These are phyloP conservation scores for Potorous gilbertii DNA, from an alignment of 2,797 vertebrate species.

Conservation along the genomic window DNA sequence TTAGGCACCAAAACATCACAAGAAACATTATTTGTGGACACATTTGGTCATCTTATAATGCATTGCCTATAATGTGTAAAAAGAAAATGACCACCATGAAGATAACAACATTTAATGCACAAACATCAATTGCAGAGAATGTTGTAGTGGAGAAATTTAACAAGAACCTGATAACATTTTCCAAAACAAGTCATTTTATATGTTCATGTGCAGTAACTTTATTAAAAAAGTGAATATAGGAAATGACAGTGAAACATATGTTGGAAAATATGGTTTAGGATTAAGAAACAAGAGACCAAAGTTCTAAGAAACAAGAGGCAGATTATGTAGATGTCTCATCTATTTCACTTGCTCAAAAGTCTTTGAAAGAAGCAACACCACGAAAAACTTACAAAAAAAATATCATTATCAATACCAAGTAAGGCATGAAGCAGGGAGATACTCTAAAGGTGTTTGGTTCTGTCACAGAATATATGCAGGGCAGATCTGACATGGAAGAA, in stretches of 20 bases:
- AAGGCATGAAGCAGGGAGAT: background rate
- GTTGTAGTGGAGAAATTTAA: background rate
- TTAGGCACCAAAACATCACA: background rate
- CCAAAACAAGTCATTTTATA: background rate
- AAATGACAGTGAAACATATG: background rate
- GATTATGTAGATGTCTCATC: background rate
- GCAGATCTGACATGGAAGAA: background rate
- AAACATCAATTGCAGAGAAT: background rate
- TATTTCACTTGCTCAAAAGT: background rate
- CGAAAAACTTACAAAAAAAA: background rate
- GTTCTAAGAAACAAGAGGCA: background rate
- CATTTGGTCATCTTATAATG: background rate
- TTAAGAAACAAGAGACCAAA: background rate
- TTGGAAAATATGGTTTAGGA: background rate
- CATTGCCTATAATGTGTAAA: background rate
- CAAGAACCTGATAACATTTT: background rate
- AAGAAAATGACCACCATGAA: background rate
- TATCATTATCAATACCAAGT: background rate
- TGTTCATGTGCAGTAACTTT: background rate
- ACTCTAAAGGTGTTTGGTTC: background rate
- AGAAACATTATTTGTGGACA: background rate
- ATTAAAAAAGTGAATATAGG: background rate
- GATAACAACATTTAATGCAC: background rate
- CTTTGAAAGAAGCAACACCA: background rate
- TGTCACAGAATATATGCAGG: background rate